Conservation (phyloP, 2,888 invertebrate genomes). For the Augochlorella aurata region DNA sequence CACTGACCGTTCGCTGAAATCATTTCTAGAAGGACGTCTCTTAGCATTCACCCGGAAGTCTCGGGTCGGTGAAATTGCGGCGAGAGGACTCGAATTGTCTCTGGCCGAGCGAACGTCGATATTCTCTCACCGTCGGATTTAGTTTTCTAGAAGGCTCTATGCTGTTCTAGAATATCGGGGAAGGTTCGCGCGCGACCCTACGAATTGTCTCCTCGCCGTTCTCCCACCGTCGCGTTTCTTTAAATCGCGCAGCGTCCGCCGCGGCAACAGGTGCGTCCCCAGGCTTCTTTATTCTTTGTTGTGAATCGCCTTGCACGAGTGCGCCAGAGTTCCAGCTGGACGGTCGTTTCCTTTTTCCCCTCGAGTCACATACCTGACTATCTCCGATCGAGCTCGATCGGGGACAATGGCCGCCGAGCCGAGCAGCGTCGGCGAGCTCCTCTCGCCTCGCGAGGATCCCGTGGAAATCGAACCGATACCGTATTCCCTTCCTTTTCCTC, state of each 20-base stretch:
- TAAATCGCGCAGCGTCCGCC: neutral
- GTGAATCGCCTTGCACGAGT: conserved; percentile 63
- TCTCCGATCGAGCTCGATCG: conserved; percentile 60
- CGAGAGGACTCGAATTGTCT: neutral
- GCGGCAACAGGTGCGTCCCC: conserved; percentile 60
- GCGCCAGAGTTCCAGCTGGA: conserved; percentile 66
- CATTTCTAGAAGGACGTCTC: conserved; percentile 1
- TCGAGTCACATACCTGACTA: conserved; percentile 64
- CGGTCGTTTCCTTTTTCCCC: conserved; percentile 65
- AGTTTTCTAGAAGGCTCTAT: too few relatives aligned
- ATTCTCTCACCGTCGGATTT: too few relatives aligned
- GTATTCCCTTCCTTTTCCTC: conserved; percentile 1
- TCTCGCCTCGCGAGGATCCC: conserved; percentile 37
- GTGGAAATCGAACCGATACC: conserved; percentile 39
- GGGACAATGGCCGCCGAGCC: conserved; percentile 64
- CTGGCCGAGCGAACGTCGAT: too few relatives aligned
- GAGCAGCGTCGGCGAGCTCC: conserved; percentile 15
- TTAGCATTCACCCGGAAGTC: neutral
- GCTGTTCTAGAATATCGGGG: too few relatives aligned
- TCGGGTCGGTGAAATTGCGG: neutral
- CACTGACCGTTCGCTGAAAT: neutral
- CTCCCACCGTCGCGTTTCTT: too few relatives aligned
- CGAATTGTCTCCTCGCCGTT: too few relatives aligned
- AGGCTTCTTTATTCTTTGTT: conserved; percentile 64
- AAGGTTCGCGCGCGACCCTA: neutral